A percentile compares a stretch with the other conserved stretches of the same genome.
Conservation (phyloP, 2,888 invertebrate genomes). For the Luffia ferchaultella region DNA sequence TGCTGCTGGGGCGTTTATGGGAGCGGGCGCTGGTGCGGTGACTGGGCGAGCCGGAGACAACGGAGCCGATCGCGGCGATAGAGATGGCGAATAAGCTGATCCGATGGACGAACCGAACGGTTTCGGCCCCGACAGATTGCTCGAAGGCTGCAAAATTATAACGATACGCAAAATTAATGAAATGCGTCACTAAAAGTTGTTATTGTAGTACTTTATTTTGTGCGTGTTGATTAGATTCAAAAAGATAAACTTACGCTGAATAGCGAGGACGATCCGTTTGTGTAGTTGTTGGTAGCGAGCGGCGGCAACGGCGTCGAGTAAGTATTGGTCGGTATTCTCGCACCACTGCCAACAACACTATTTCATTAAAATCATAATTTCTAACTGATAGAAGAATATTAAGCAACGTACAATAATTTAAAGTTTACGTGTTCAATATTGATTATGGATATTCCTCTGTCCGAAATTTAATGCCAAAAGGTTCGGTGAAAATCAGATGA, state of each 20-base stretch:
- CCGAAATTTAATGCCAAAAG: too few species aligned
- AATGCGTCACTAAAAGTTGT: too few species aligned
- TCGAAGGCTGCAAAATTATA: constrained; percentile 39
- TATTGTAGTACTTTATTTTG: too few species aligned
- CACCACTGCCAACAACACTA: too few species aligned
- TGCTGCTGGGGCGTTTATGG: constrained; percentile 19
- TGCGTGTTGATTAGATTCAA: too few species aligned
- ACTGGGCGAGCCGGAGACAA: constrained; percentile 55
- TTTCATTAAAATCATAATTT: too few species aligned
- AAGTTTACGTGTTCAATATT: too few species aligned
- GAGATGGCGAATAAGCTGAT: constrained; percentile 56
- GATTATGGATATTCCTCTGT: too few species aligned
- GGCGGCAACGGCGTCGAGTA: constrained; percentile 79
- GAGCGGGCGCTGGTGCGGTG: constrained; percentile 14
- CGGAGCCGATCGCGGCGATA: constrained; percentile 59
- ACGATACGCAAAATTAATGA: too few species aligned
- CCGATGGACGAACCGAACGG: constrained; percentile 70
- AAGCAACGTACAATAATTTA: too few species aligned
- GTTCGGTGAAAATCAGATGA: too few species aligned
- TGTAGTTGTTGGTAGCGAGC: constrained; percentile 68
- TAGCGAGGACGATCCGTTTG: constrained; percentile 68
- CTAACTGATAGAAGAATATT: too few species aligned
- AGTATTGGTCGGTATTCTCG: constrained; percentile 74
- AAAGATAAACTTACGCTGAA: constrained; percentile 81
- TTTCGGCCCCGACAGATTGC: constrained; percentile 66